Conservation (phyloP, 2,113 vertebrate species). For the Ageneiosus marmoratus region DNA sequence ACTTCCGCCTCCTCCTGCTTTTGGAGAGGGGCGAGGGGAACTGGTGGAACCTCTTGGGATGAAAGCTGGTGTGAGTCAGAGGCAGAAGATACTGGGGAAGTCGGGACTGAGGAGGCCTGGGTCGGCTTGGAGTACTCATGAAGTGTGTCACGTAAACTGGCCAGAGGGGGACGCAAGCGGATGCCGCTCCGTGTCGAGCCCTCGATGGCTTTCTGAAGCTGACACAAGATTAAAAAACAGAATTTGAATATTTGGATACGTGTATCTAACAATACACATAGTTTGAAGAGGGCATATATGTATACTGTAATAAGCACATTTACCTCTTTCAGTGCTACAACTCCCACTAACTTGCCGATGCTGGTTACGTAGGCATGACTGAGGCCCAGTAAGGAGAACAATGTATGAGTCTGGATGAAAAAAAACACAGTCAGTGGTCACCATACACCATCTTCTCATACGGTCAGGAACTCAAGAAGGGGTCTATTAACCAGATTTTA, state of each 20-base stretch:
- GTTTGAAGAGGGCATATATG: background rate
- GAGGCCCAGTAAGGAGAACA: slow-evolving; percentile 91
- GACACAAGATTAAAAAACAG: background rate
- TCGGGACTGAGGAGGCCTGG: slow-evolving; percentile 54
- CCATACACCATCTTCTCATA: background rate
- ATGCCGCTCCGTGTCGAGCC: slow-evolving; percentile 88
- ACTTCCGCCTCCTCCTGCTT: slow-evolving; percentile 60
- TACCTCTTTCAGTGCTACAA: slow-evolving; percentile 92
- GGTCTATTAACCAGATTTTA: background rate
- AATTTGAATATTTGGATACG: background rate
- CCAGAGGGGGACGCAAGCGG: slow-evolving; percentile 86
- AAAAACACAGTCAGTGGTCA: background rate
- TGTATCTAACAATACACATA: background rate
- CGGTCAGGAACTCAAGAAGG: background rate
- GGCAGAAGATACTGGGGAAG: slow-evolving; percentile 45
- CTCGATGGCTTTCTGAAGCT: slow-evolving; percentile 95
- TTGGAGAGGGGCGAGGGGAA: background rate
- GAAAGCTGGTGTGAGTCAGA: slow-evolving; percentile 38
- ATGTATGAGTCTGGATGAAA: slow-evolving; percentile 82
- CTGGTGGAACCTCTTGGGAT: slow-evolving; percentile 21
- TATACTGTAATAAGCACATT: background rate
- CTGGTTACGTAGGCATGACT: slow-evolving; percentile 91
- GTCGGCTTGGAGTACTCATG: slow-evolving; percentile 62
- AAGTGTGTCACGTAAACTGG: slow-evolving; percentile 84
- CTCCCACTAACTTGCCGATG: slow-evolving; percentile 89